phyloP scores from a whole-genome alignment of 2,888 invertebrate genomes.

The Gortyna flavago region DNA sequence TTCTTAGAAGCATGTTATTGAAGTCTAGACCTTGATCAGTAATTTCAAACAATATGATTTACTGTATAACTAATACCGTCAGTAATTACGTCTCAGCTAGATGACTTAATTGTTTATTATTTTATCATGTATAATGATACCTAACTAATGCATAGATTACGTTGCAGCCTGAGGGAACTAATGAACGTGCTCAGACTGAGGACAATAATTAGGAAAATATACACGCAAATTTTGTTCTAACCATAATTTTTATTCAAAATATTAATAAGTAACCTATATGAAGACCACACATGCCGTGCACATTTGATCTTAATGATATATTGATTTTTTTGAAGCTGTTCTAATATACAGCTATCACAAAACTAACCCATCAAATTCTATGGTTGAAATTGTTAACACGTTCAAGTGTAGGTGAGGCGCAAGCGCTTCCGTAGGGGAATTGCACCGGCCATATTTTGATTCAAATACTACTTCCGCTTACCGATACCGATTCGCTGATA shows the following conservation, averaged over 20 bases:
- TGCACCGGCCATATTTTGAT: constrained; percentile 83
- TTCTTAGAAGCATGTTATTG: constrained; percentile 11
- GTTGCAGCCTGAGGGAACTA: constrained; percentile 33
- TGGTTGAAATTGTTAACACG: constrained; percentile 62
- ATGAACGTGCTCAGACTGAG: constrained; percentile 5
- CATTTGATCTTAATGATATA: constrained; percentile 17
- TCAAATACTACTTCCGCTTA: constrained; percentile 85
- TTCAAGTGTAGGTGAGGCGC: constrained; percentile 72
- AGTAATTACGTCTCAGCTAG: constrained; percentile 28
- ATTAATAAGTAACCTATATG: too few relatives aligned
- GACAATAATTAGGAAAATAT: neutral
- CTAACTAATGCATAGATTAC: constrained; percentile 22
- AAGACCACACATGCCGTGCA: neutral
- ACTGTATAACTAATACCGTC: constrained; percentile 16
- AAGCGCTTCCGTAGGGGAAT: constrained; percentile 85
- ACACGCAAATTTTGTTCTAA: neutral
- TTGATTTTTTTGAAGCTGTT: constrained; percentile 40
- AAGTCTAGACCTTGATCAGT: constrained; percentile 34
- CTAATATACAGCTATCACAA: constrained; percentile 10
- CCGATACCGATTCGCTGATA: constrained; percentile 63
- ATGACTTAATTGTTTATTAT: constrained; percentile 50
- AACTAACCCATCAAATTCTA: constrained; percentile 47
- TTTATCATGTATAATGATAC: constrained; percentile 34
- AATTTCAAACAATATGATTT: constrained; percentile 34
- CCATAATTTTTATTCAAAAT: neutral